phyloP scores from a whole-genome alignment of 2,113 vertebrate genomes.

The Rhabdomys dilectus region DNA sequence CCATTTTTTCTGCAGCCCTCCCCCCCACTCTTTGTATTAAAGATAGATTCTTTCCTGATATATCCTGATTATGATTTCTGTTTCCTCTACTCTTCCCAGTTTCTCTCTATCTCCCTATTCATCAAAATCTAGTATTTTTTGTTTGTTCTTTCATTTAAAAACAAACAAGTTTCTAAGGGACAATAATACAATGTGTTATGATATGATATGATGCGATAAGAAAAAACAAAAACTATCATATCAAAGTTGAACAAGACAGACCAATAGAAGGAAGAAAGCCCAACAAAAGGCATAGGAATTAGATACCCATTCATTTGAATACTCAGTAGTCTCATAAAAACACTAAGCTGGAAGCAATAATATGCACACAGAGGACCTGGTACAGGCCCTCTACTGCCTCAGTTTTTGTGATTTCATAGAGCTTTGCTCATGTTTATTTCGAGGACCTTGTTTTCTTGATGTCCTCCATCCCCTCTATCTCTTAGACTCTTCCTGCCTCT shows the following conservation, averaged over 20 bases:
- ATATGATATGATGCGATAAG: neutral
- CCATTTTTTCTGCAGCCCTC: neutral
- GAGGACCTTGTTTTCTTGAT: neutral
- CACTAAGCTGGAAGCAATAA: neutral
- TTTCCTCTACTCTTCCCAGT: too few relatives aligned
- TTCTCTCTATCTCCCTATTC: neutral
- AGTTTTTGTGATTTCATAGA: neutral
- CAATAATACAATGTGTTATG: neutral
- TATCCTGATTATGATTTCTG: neutral
- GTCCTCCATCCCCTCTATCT: neutral
- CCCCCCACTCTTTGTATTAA: neutral
- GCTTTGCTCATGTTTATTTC: neutral
- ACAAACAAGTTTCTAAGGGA: neutral
- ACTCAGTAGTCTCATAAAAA: neutral
- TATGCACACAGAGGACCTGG: too few relatives aligned
- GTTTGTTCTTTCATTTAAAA: neutral
- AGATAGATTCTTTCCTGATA: neutral
- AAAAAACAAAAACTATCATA: neutral
- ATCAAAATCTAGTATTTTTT: neutral
- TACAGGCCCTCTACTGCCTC: neutral
- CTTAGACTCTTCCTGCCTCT: neutral
- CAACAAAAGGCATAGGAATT: neutral
- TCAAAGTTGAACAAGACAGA: neutral
- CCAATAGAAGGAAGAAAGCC: neutral
- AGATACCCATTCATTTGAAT: neutral